Base-by-base conservation (phyloP, 1,140 invertebrate species). In the Drosophila nikananu region DNA sequence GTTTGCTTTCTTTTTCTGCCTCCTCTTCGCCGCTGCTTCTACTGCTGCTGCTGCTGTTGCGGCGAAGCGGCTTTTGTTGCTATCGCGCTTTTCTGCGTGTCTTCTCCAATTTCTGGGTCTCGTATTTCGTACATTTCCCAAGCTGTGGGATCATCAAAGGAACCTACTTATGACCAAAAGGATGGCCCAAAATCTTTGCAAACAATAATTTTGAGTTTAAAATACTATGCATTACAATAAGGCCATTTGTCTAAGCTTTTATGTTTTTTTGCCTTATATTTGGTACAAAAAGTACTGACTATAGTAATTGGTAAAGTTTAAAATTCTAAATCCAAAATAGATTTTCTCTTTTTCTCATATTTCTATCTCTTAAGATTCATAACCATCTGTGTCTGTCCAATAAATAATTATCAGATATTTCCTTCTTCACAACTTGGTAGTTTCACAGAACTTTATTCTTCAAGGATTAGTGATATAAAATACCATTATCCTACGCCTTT, bases 1-100 rank as follows among this genome's bases (percentile, higher is more conserved):
- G 19, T 42, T 83, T 89, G 86, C 86, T 89, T 84, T 89, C 81
- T 90, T 86, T 86, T 87, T 83, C 72, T 79, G 48, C 77, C 64
- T 71, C 52, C 68, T 65, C 52, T 70, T 73, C 63, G 77, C 55
- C 63, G 59, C 59, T 55, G 60, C 51, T 59, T 64, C 66, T 64
- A 21, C 63, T 61, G 66, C 61, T 62, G 61, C 54, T 67, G 44
- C 46, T 30, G 27, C 27, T 68, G 44, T 54, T 32, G 41, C 23
- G 60, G 32, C 44, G 37, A 67, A 15, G 48, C 57, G 49, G 61
- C 62, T 70, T 52, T 41, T 58, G 59, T 70, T 77, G 72, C 54
- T 70, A 48, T 81, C 54, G 21, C 54, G 54, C 32, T 55, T 55
- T 39, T 55, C 54, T 55, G 54, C 21, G 21, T 55, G 15, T 55